These are phyloP conservation scores for Epizoanthus fatuus DNA, from an alignment of 92 coral and sea anemone species.

Conservation along the genomic window DNA sequence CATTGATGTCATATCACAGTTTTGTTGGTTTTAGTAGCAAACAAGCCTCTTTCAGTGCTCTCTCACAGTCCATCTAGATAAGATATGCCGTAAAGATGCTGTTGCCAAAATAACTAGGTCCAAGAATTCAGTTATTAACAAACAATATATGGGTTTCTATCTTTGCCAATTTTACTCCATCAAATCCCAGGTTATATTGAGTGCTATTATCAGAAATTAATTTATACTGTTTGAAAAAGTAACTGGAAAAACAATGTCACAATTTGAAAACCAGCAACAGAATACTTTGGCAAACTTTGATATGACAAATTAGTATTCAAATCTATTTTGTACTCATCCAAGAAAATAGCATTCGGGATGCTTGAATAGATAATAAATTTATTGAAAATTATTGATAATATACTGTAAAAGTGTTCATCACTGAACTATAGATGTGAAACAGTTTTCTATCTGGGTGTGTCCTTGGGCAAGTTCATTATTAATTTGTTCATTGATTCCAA, in stretches of 20 bases:
- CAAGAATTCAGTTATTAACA: no score
- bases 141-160: not conserved
- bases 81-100: no score
- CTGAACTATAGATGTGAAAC: not conserved
- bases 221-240: not conserved
- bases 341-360: no score
- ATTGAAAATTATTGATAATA: not conserved
- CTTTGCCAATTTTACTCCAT: not conserved
- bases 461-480: conserved; percentile 12
- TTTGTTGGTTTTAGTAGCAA: no score
- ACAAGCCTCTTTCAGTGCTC: no score
- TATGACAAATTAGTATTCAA: no score
- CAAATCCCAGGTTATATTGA: not conserved
- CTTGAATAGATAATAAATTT: not conserved
- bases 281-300: no score
- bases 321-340: no score
- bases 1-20: no score
- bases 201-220: not conserved
- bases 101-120: no score
- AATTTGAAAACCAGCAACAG: not conserved
- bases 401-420: not conserved
- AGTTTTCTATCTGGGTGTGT: conserved; percentile 31
- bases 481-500: conserved; percentile 13
- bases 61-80: no score
- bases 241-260: not conserved